Conservation (phyloP, 2,888 invertebrate genomes). For the Leucoptera coffeella region DNA sequence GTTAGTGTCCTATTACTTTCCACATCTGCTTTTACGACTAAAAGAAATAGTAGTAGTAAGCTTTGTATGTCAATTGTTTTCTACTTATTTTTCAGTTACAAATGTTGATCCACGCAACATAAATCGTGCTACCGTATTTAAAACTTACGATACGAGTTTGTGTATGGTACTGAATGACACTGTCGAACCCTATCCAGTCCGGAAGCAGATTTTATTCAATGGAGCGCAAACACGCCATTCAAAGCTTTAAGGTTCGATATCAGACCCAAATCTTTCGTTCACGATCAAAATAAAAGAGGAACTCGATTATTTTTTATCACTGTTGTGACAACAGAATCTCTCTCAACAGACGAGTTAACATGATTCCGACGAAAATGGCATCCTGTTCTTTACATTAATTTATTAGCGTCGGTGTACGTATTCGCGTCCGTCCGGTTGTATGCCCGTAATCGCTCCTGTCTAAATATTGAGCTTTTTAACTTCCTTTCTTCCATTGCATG, state of each 20-base stretch:
- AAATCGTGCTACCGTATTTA: too few relatives aligned
- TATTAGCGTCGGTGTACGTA: slow-evolving; percentile 30
- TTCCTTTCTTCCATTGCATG: too few relatives aligned
- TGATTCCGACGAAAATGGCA: slow-evolving; percentile 39
- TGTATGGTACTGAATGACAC: too few relatives aligned
- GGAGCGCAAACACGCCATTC: slow-evolving; percentile 3
- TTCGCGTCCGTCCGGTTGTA: slow-evolving; percentile 18
- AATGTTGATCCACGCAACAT: too few relatives aligned
- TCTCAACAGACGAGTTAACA: slow-evolving; percentile 35
- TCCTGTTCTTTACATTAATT: slow-evolving; percentile 39
- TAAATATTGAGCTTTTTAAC: slow-evolving; percentile 46
- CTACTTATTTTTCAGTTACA: too few relatives aligned
- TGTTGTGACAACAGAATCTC: slow-evolving; percentile 32
- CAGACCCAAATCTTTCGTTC: slow-evolving; percentile 27
- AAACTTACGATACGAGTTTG: too few relatives aligned
- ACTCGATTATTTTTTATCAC: slow-evolving; percentile 12
- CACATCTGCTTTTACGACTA: too few relatives aligned
- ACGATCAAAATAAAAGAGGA: slow-evolving; percentile 14
- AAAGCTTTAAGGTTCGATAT: slow-evolving; percentile 23
- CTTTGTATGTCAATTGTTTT: too few relatives aligned
- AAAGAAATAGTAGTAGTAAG: too few relatives aligned
- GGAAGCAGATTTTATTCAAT: slow-evolving; percentile 15
- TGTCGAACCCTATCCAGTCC: slow-evolving; percentile 23
- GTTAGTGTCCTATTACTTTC: too few relatives aligned
- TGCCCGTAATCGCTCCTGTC: slow-evolving; percentile 37